Evolutionary conservation across 2,888 invertebrate genomes (phyloP), one percentile per base, ranked within the genome.

Genomic region (Drosophila setosimentum): DNA sequence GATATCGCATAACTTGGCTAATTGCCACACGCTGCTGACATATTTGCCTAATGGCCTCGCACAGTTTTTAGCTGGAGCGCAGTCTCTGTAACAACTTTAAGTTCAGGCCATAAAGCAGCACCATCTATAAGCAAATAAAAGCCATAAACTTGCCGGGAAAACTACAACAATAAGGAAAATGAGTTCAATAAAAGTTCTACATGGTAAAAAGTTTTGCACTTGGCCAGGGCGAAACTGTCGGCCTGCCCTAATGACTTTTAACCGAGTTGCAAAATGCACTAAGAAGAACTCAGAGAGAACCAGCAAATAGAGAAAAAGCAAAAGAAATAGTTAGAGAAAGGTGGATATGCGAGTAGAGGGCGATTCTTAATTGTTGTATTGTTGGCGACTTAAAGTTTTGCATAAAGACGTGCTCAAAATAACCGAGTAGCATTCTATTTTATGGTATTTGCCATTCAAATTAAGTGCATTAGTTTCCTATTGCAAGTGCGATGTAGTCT

Each of bases 1-100:
- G 75, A 78, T 78, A 80, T 72, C 82, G 71, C 82, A 89, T 89
- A 89, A 87, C 81, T 87, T 89, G 89, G 86, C 89, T 87, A 87
- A 87, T 87, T 87, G 89, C 86, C 87, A 88, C 83, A 90, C 83
- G 85, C 82, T 78, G 90, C 86, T 90, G 90, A 87, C 87, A 87
- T 85, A 87, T 87, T 90, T 88, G 83, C 88, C 86, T 87, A 87
- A 87, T 87, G 87, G 87, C 87, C 86, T 79, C 87, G 69, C 80
- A 80, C 78, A 81, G 76, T 78, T 79, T 74, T 80, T 65, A 70
- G 86, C 51, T 65, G 70, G 65, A 63, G 66, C 73, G 30, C 53
- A 57, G 80, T 76, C 69, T 73, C 70, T 74, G 58, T 68, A 73
- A 68, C 74, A 85, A 69, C 87, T 86, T 76, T 58, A 86, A 89